Evolutionary conservation across 2,888 invertebrate genomes (phyloP).

Genomic region (Diaprepes abbreviatus): DNA sequence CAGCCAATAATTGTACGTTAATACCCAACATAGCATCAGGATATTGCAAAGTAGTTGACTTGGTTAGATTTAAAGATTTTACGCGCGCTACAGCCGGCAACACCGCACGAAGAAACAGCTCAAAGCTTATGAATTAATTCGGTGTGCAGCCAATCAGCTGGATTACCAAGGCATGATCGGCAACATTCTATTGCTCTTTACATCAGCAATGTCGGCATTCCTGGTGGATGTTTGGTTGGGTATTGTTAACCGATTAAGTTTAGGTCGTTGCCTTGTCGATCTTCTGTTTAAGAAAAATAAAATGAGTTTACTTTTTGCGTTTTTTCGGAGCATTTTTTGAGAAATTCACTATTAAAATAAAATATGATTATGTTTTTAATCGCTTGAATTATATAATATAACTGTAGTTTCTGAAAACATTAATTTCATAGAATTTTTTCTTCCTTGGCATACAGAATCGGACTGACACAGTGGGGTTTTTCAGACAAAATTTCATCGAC

Average conservation of each 20-base stretch:
- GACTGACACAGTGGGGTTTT: too few relatives aligned
- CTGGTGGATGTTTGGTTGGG: constrained; percentile 6
- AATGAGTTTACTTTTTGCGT: not conserved
- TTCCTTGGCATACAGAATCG: too few relatives aligned
- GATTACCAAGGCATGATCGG: not conserved
- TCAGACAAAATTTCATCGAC: too few relatives aligned
- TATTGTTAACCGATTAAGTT: constrained; percentile 11
- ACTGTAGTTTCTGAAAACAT: too few relatives aligned
- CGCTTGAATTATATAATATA: too few relatives aligned
- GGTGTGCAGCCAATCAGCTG: constrained; percentile 10
- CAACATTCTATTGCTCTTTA: constrained; percentile 11
- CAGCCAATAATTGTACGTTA: too few relatives aligned
- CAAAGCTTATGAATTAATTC: constrained; percentile 15
- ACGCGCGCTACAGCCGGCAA: not conserved
- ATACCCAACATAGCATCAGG: too few relatives aligned
- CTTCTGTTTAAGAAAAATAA: not conserved
- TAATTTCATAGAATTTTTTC: too few relatives aligned
- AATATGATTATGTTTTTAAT: too few relatives aligned
- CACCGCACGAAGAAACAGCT: constrained; percentile 1
- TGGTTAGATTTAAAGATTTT: constrained; percentile 1
- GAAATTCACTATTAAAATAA: too few relatives aligned
- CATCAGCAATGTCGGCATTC: not conserved
- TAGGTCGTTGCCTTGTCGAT: not conserved
- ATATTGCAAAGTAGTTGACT: too few relatives aligned
- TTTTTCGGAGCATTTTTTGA: not conserved